These are phyloP conservation scores for Tiliqua scincoides DNA, from an alignment of 2,113 vertebrate species.

Conservation along the genomic window DNA sequence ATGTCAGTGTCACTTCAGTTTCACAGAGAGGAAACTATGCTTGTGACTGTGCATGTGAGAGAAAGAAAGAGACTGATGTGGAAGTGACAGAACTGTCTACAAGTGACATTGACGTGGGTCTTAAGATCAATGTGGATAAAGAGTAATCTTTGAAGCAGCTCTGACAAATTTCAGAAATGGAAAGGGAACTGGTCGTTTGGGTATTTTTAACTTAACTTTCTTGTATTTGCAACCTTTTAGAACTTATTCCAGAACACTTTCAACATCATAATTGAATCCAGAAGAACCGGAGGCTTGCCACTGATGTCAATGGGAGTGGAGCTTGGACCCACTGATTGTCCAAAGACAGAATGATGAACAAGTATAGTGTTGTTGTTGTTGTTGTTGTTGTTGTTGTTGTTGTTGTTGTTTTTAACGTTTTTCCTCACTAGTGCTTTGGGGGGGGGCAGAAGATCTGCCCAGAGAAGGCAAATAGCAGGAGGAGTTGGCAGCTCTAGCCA, in stretches of 20 bases:
- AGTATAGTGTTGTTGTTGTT: too few relatives aligned
- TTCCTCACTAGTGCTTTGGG: too few relatives aligned
- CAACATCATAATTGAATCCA: neutral
- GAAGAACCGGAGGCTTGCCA: neutral
- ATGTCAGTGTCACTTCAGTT: neutral
- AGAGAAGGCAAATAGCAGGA: too few relatives aligned
- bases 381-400: too few relatives aligned
- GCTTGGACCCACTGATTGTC: neutral
- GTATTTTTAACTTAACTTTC: too few relatives aligned
- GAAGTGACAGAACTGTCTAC: neutral
- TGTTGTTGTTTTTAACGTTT: neutral
- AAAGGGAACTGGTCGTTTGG: neutral
- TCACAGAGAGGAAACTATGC: neutral
- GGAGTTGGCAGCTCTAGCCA: too few relatives aligned
- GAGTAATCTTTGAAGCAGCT: neutral
- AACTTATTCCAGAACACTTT: neutral
- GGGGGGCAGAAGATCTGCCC: too few relatives aligned
- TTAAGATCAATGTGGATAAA: neutral
- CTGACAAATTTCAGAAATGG: neutral
- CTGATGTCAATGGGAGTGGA: too few relatives aligned
- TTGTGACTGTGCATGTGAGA: neutral
- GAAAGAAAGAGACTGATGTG: neutral
- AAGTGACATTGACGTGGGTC: neutral
- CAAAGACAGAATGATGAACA: neutral
- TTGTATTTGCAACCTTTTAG: neutral